phyloP scores from a whole-genome alignment of 2,113 vertebrate species.

The Lontra canadensis region DNA sequence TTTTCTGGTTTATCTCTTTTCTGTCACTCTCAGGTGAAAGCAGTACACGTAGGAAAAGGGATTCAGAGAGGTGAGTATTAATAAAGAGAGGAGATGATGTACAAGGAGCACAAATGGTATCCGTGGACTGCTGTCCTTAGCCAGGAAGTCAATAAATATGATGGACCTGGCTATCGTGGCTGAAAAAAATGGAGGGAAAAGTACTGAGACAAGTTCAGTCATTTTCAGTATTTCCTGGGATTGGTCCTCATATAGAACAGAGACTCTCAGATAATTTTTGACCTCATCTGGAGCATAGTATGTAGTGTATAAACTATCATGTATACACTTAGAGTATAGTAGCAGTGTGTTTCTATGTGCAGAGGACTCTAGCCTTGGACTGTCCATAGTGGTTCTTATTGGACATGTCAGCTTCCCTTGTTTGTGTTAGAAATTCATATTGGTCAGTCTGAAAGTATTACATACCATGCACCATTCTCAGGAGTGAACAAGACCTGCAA shows the following conservation, averaged over 20 bases:
- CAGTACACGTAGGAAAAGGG: neutral
- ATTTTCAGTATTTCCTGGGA: neutral
- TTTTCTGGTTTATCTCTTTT: neutral
- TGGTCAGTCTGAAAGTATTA: neutral
- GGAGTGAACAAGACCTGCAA: neutral
- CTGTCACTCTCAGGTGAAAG: neutral
- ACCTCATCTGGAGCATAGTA: neutral
- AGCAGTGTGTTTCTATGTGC: neutral
- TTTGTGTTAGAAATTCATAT: neutral
- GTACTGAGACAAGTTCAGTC: neutral
- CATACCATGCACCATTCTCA: neutral
- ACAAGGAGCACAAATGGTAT: neutral
- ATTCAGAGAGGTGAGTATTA: neutral
- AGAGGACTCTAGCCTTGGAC: neutral
- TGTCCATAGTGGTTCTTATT: neutral
- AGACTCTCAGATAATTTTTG: neutral
- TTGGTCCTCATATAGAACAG: neutral
- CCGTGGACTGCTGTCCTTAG: rapidly evolving
- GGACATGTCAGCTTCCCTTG: neutral
- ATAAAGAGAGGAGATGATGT: neutral
- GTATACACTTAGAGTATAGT: neutral
- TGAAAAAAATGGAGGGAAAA: neutral
- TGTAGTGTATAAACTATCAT: neutral
- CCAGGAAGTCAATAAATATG: neutral
- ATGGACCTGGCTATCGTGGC: neutral